Percentiles rank a stretch among this genome's conserved stretches.
These are phyloP conservation scores for Noturus placidus DNA, from an alignment of 2,113 vertebrate genomes.

Conservation along the genomic window DNA sequence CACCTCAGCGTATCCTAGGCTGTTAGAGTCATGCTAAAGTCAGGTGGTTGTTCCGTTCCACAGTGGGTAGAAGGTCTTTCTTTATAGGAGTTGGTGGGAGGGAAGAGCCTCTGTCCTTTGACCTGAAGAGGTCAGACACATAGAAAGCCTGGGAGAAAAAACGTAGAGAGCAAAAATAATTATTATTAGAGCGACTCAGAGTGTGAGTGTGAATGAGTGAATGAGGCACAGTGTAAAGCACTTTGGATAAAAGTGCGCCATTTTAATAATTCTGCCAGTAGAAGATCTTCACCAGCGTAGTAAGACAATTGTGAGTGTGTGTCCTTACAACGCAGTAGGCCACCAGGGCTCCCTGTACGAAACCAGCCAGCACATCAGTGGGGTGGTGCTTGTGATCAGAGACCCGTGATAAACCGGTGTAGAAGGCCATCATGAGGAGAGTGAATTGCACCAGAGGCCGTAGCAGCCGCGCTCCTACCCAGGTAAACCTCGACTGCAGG, in stretches of 20 bases:
- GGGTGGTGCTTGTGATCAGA: conserved; percentile 97
- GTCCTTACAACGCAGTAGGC: conserved; percentile 90
- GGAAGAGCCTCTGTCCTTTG: conserved; percentile 61
- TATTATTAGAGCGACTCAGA: background rate
- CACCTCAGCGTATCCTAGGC: background rate
- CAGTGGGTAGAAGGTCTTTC: conserved; percentile 64
- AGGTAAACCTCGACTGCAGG: conserved; percentile 93
- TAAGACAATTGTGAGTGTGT: background rate
- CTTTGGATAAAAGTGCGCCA: too few species aligned
- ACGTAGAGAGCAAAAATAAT: background rate
- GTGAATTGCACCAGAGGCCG: conserved; percentile 95
- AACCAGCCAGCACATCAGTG: conserved; percentile 88
- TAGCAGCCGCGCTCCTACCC: conserved; percentile 89
- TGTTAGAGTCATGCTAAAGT: conserved; percentile 63
- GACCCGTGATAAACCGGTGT: conserved; percentile 90
- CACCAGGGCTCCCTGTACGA: conserved; percentile 90
- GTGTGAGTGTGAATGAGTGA: background rate
- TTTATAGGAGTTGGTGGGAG: conserved; percentile 57
- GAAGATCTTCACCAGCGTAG: background rate
- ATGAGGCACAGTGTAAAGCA: too few species aligned
- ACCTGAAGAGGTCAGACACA: conserved; percentile 70
- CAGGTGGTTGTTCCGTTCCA: conserved; percentile 68
- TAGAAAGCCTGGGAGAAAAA: conserved; percentile 63
- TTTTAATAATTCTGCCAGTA: background rate
- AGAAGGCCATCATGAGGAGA: conserved; percentile 97